Conservation (phyloP, 2,888 invertebrate species). For the Cyclophora punctaria region DNA sequence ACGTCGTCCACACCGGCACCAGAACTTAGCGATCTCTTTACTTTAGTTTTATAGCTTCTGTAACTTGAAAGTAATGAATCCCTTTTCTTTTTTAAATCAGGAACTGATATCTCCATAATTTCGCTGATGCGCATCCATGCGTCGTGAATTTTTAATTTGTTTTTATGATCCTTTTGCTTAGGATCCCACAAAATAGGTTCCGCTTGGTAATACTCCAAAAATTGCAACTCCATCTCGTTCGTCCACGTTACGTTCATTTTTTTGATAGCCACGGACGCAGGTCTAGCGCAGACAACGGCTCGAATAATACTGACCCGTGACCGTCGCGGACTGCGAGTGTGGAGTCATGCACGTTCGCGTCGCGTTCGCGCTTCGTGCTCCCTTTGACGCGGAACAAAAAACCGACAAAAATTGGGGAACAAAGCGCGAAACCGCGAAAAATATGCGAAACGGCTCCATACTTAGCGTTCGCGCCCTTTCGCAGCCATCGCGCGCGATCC, state of each 20-base stretch:
- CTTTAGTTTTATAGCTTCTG: slow-evolving; percentile 2
- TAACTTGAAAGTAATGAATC: neutral
- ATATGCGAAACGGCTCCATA: neutral
- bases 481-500: too few relatives aligned
- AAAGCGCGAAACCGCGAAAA: neutral
- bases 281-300: neutral
- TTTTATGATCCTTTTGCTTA: slow-evolving; percentile 6
- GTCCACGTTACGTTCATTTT: slow-evolving; percentile 3
- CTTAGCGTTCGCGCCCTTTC: too few relatives aligned
- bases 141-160: slow-evolving; percentile 10
- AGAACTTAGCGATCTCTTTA: neutral
- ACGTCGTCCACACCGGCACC: neutral
- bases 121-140: slow-evolving; percentile 10
- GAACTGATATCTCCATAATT: slow-evolving; percentile 8
- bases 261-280: neutral
- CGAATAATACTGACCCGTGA: neutral
- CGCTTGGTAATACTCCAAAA: slow-evolving; percentile 7
- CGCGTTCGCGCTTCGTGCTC: neutral
- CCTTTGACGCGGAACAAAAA: neutral
- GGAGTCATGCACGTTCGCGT: neutral
- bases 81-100: too few relatives aligned
- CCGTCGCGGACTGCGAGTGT: neutral
- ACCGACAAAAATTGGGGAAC: neutral
- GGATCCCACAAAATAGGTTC: slow-evolving; percentile 7
- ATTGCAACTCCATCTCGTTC: slow-evolving; percentile 1